Conservation (phyloP, 2,888 invertebrate genomes). For the Hermaeophaga mercurialis region DNA sequence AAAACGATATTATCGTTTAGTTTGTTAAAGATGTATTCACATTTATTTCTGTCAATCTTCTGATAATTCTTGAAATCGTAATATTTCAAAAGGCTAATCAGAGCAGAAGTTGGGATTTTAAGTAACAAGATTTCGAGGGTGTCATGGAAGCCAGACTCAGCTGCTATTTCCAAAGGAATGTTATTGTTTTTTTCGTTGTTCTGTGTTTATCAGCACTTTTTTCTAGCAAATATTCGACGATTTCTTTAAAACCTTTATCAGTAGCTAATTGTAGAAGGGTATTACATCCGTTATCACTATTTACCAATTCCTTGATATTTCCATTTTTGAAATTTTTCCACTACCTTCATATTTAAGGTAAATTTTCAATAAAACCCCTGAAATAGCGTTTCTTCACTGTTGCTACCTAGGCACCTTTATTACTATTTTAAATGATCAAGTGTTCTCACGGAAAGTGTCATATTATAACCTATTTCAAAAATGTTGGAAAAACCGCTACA, state of each 20-base stretch:
- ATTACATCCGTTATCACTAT: constrained; percentile 49
- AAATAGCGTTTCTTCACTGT: too few species aligned
- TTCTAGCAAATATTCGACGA: constrained; percentile 60
- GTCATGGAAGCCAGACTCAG: constrained; percentile 63
- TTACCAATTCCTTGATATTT: constrained; percentile 45
- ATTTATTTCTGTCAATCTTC: constrained; percentile 63
- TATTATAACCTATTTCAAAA: too few species aligned
- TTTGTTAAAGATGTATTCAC: constrained; percentile 64
- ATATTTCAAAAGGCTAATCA: constrained; percentile 44
- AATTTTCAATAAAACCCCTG: too few species aligned
- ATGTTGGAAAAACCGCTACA: too few species aligned
- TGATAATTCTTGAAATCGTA: constrained; percentile 56
- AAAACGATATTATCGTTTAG: constrained; percentile 36
- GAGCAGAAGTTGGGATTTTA: constrained; percentile 42
- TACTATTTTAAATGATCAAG: too few species aligned
- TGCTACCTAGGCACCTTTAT: too few species aligned
- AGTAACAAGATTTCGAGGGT: constrained; percentile 62
- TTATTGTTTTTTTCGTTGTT: constrained; percentile 59
- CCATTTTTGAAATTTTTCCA: too few species aligned
- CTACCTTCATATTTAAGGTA: too few species aligned
- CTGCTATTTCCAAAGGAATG: constrained; percentile 67
- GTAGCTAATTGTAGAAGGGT: constrained; percentile 57
- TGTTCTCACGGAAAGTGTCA: too few species aligned
- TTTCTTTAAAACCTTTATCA: constrained; percentile 60
- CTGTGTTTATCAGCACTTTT: constrained; percentile 59